These are phyloP conservation scores for Furnarius figulus DNA, from an alignment of 2,113 vertebrate species.

Conservation along the genomic window DNA sequence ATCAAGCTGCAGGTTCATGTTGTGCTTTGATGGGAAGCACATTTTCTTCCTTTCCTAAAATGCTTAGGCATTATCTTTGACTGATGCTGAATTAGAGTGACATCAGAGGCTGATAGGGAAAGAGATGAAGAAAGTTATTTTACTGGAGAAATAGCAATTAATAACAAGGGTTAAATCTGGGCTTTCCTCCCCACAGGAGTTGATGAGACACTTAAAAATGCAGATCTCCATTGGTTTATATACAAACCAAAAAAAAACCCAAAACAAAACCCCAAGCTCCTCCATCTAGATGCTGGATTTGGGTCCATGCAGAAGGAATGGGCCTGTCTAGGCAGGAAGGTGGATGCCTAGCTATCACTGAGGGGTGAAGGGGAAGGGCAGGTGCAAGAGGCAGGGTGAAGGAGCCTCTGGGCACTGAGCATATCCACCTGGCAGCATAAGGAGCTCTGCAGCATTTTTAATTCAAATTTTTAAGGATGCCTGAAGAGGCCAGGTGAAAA, in stretches of 20 bases:
- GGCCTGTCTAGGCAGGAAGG: neutral
- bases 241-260: neutral
- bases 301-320: neutral
- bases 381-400: neutral
- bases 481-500: neutral
- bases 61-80: neutral
- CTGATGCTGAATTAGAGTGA: neutral
- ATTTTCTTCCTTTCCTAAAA: neutral
- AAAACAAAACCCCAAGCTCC: neutral
- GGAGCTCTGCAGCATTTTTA: neutral
- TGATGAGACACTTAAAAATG: neutral
- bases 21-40: accelerated
- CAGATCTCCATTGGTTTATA: neutral
- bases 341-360: neutral
- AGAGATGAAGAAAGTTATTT: neutral
- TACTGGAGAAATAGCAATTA: neutral
- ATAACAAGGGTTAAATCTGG: neutral
- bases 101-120: neutral
- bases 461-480: neutral
- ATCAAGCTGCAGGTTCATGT: accelerated
- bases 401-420: neutral
- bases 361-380: neutral
- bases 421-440: neutral
- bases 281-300: neutral
- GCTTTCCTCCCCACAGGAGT: neutral